Conservation (phyloP, 2,113 vertebrate genomes). For the Podiceps cristatus region DNA sequence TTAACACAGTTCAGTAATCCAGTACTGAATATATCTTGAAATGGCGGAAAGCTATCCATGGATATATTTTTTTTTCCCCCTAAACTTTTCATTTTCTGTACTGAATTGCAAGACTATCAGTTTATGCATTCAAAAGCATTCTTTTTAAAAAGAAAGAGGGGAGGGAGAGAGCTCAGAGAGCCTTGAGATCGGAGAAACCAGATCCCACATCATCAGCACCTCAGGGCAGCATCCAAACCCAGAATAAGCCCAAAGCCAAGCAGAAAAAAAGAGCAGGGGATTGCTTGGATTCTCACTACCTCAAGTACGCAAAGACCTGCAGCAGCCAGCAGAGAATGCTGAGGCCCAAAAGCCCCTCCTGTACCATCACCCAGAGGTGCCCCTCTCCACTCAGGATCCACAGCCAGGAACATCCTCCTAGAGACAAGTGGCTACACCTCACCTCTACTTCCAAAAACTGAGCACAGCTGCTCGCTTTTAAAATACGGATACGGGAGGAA, state of each 20-base stretch:
- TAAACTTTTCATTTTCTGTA: neutral
- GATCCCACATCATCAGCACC: neutral
- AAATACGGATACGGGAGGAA: fast-evolving
- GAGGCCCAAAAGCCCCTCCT: neutral
- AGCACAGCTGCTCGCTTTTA: neutral
- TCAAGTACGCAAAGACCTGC: neutral
- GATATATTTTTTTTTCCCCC: neutral
- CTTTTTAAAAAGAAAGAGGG: neutral
- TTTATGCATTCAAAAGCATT: neutral
- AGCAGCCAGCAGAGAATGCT: neutral
- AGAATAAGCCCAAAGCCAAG: neutral
- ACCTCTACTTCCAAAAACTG: neutral
- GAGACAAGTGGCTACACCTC: neutral
- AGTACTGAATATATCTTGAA: neutral
- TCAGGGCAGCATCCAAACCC: neutral
- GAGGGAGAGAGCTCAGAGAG: neutral
- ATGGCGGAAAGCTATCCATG: neutral
- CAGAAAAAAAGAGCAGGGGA: neutral
- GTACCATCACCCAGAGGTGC: neutral
- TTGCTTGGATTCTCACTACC: neutral
- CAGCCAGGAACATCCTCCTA: neutral
- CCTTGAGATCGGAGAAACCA: neutral
- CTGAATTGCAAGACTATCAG: neutral
- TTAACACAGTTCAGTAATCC: neutral
- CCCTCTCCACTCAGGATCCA: neutral